phyloP scores from a whole-genome alignment of 2,113 vertebrate genomes.

The Nothobranchius kuhntae region DNA sequence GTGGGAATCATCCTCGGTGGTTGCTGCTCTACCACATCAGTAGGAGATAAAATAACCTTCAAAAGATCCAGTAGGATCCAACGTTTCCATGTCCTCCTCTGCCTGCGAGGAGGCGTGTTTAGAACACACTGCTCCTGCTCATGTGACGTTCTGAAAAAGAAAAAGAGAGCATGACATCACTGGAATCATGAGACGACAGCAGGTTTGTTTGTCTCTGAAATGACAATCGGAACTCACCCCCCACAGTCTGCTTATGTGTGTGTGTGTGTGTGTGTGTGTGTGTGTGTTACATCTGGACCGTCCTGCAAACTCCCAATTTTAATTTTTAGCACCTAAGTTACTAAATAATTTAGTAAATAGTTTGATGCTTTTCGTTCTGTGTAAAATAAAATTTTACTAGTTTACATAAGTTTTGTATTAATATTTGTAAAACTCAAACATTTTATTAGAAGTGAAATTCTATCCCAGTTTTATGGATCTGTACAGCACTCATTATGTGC shows the following conservation, averaged over 20 bases:
- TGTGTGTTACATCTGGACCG: too few species aligned
- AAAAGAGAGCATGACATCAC: conserved; percentile 43
- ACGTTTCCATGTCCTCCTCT: conserved; percentile 4
- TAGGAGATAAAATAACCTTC: background rate
- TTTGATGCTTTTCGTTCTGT: too few species aligned
- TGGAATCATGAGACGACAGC: conserved; percentile 41
- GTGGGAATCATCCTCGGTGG: background rate
- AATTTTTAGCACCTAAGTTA: too few species aligned
- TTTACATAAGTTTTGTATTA: too few species aligned
- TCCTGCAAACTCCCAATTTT: too few species aligned
- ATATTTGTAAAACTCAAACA: too few species aligned
- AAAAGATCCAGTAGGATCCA: background rate
- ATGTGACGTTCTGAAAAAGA: conserved; percentile 3
- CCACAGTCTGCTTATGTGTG: background rate
- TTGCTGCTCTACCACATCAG: background rate
- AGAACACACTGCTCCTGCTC: background rate
- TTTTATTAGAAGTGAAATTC: too few species aligned
- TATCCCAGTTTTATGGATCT: too few species aligned
- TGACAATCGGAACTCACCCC: conserved; percentile 12
- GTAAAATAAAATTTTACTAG: too few species aligned
- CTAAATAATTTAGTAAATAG: too few species aligned
- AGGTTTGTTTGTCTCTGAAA: conserved; percentile 32
- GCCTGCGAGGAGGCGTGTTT: background rate
- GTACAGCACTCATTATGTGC: too few species aligned
- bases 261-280: background rate